Evolutionary conservation across 1,140 invertebrate genomes (phyloP).

Genomic region (Steinernema khuongi): DNA sequence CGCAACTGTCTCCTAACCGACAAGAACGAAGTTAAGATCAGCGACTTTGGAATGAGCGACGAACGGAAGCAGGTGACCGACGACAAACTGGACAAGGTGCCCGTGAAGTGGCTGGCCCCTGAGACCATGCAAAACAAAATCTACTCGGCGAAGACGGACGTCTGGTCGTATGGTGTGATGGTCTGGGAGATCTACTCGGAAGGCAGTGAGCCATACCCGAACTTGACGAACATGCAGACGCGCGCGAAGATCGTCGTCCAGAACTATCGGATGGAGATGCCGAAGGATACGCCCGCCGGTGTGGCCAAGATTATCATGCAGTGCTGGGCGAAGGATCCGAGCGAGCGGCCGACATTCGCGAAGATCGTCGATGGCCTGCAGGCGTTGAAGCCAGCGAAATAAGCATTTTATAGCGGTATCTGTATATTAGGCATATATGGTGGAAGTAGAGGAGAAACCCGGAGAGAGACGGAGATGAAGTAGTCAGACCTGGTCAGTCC

Average conservation of each 20-base stretch:
- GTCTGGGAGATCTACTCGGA: conserved; percentile 42
- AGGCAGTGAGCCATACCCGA: conserved; percentile 43
- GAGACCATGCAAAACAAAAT: conserved; percentile 53
- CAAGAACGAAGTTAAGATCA: conserved; percentile 42
- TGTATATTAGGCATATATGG: too few relatives aligned
- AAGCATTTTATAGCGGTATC: too few relatives aligned
- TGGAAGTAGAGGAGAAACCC: not conserved
- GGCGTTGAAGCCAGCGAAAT: not conserved
- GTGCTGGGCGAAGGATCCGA: conserved; percentile 31
- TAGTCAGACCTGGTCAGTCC: not conserved
- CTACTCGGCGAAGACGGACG: conserved; percentile 45
- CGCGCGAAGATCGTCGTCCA: conserved; percentile 42
- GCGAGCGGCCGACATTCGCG: not conserved
- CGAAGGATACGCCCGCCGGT: conserved; percentile 22
- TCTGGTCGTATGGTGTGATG: conserved; percentile 40
- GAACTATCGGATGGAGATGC: conserved; percentile 45
- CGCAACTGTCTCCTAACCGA: conserved; percentile 38
- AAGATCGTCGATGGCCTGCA: not conserved
- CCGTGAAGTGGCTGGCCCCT: conserved; percentile 68
- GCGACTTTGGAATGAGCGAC: conserved; percentile 44
- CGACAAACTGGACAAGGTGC: conserved; percentile 76
- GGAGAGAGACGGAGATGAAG: not conserved
- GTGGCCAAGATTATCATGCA: conserved; percentile 7
- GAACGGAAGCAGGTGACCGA: conserved; percentile 59
- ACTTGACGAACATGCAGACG: conserved; percentile 41